phyloP scores from a whole-genome alignment of 2,113 vertebrate genomes.

The Furnarius figulus region DNA sequence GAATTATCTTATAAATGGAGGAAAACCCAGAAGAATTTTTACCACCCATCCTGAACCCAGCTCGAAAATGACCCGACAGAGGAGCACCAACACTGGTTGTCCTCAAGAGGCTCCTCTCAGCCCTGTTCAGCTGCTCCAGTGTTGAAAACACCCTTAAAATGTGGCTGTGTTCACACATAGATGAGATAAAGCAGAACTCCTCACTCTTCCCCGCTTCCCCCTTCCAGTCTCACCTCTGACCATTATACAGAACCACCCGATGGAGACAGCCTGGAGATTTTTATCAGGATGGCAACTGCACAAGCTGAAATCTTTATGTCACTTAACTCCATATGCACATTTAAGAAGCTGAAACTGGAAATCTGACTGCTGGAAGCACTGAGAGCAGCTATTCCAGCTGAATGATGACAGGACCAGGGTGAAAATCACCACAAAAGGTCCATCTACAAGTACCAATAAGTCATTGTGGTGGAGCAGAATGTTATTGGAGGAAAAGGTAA shows the following conservation, averaged over 20 bases:
- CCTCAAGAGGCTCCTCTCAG: not conserved
- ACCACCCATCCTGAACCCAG: not conserved
- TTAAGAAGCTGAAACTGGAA: not conserved
- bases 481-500: not conserved
- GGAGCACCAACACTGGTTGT: not conserved
- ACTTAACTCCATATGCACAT: not conserved
- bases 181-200: not conserved
- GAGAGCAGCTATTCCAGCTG: not conserved
- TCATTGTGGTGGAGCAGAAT: not conserved
- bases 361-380: not conserved
- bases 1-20: not conserved
- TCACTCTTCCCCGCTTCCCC: not conserved
- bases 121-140: not conserved
- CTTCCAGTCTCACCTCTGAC: not conserved
- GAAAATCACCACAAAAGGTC: not conserved
- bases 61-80: not conserved
- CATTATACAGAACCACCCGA: not conserved
- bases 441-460: not conserved
- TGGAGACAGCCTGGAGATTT: not conserved
- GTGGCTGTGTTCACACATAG: rapidly evolving
- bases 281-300: not conserved
- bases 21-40: not conserved
- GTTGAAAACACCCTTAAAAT: not conserved
- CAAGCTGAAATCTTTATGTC: not conserved
- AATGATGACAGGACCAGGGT: not conserved